Conservation (phyloP, 2,113 vertebrate genomes). For the Chinchilla lanigera region DNA sequence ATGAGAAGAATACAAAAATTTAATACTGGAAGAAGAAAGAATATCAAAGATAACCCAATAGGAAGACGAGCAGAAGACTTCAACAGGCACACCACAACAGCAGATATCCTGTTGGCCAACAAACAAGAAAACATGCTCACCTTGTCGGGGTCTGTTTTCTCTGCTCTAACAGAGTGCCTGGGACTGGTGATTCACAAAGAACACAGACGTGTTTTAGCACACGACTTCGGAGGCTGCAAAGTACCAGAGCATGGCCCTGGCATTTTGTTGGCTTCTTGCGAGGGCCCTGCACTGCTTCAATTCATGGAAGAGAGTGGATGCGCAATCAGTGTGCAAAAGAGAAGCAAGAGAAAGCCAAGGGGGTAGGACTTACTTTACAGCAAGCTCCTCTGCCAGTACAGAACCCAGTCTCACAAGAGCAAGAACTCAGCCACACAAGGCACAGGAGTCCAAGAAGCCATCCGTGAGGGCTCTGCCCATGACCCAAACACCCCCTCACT, state of each 20-base stretch:
- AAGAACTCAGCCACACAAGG: not conserved
- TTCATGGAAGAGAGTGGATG: not conserved
- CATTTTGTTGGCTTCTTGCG: not conserved
- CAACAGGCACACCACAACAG: not conserved
- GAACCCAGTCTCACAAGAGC: not conserved
- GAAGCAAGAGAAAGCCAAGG: not conserved
- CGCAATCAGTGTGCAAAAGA: not conserved
- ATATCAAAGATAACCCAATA: not conserved
- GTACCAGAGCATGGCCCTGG: not conserved
- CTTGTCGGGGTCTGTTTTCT: not conserved
- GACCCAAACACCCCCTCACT: not conserved
- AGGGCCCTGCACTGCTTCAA: not conserved
- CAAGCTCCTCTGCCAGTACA: not conserved
- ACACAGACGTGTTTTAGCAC: too few relatives aligned
- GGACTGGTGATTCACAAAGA: not conserved
- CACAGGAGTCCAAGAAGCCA: not conserved
- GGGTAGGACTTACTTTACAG: not conserved
- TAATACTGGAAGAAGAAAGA: constrained; percentile 7
- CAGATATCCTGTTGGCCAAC: not conserved
- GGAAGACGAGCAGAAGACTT: constrained; percentile 16
- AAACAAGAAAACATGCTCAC: not conserved
- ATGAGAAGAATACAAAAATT: not conserved
- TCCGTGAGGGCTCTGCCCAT: not conserved
- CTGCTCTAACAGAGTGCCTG: not conserved
- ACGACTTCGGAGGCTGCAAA: not conserved